Conservation (phyloP, 2,888 invertebrate genomes). For the Fragum whitleyi region DNA sequence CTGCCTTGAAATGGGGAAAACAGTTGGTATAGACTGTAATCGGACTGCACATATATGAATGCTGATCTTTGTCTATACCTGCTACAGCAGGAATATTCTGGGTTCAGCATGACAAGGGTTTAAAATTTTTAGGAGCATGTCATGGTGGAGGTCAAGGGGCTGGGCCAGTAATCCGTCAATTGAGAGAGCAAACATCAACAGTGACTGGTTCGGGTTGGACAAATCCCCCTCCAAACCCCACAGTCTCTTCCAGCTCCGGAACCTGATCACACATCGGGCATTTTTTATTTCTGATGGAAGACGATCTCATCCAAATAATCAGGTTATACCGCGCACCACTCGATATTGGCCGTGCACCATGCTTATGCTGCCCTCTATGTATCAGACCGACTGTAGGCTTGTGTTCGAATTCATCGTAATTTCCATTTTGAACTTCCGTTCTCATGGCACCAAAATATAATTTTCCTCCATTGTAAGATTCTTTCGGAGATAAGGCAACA, state of each 20-base stretch:
- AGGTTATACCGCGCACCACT: slow-evolving; percentile 85
- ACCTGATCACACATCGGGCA: slow-evolving; percentile 85
- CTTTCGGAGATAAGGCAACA: slow-evolving; percentile 81
- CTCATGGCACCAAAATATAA: slow-evolving; percentile 85
- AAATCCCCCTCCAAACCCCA: slow-evolving; percentile 82
- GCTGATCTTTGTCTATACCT: too few relatives aligned
- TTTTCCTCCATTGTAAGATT: slow-evolving; percentile 83
- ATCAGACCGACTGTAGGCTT: slow-evolving; percentile 80
- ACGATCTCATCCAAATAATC: slow-evolving; percentile 86
- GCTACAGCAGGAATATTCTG: too few relatives aligned
- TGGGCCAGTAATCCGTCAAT: too few relatives aligned
- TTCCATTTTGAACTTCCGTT: slow-evolving; percentile 56
- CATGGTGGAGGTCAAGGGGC: too few relatives aligned
- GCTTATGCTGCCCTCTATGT: slow-evolving; percentile 85
- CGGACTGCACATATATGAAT: too few relatives aligned
- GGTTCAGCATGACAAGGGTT: too few relatives aligned
- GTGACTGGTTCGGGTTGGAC: slow-evolving; percentile 56
- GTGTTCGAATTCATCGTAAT: slow-evolving; percentile 73
- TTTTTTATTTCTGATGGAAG: slow-evolving; percentile 82
- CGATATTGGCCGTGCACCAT: slow-evolving; percentile 84
- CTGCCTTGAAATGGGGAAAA: too few relatives aligned
- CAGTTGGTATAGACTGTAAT: too few relatives aligned
- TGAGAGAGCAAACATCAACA: slow-evolving; percentile 67
- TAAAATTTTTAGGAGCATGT: too few relatives aligned
- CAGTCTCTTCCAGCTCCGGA: slow-evolving; percentile 79